Base-by-base conservation (phyloP, 2,888 invertebrate species). In the Cetonia aurata region DNA sequence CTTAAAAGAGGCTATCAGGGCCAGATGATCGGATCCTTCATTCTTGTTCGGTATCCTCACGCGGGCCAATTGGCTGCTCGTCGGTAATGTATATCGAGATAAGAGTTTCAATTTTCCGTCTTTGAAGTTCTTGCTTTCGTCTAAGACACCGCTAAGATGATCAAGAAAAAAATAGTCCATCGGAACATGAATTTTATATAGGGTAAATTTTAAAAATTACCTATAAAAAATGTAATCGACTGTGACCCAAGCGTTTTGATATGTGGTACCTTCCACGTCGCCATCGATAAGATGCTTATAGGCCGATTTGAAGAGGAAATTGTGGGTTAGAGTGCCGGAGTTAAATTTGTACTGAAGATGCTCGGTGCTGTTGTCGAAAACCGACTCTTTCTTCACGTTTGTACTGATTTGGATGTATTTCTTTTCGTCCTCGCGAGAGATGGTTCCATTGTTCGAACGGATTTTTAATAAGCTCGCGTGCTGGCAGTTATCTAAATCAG, bases 221-320 rank as follows among this genome's bases (percentile, higher is more conserved):
- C 90, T 91, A 77, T 93, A 96, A 83, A 96, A 96, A 72, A 98
- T 96, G 81, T 96, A 97, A 85, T 98, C 98, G 0, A 98, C 96
- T 0, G 91, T 93, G 66, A 91, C 84, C 93, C 94, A 94, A 55
- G 85, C 81, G 60, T 89, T 85, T 79, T 96, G 96, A 81, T 87
- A 89, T 0, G 96, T 95, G 4, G 96, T 93, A 0, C 91, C 93
- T 79, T 91, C 92, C 0, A 67, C 70, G 55, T 85, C 82, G 0
- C 77, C 69, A n/a, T 77, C 71, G 67, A 86, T 85, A 41, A 77
- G 78, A 77, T 90, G 90, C 33, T 86, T 80, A 81, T 95, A 95
- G 0, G 90, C 92, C 2, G 95, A 94, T 37, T 84, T 80, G 0
- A 96, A 87, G 44, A 87, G 85, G 44, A 96, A 88, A 17, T 86